Evolutionary conservation across 1,140 invertebrate genomes (phyloP).

Genomic region (Lineus longissimus): DNA sequence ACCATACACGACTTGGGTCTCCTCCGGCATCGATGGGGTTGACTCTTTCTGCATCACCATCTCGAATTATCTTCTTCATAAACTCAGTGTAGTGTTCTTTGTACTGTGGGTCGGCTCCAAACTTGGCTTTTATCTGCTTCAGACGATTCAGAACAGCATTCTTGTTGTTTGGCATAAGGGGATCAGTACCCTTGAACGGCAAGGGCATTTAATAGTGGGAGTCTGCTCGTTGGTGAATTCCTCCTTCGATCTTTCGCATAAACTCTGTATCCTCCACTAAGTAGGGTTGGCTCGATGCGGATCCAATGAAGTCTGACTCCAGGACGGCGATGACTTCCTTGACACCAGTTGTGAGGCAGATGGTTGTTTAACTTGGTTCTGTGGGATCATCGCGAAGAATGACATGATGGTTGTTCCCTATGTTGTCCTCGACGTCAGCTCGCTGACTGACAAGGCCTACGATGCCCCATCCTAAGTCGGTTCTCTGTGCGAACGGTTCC

Average conservation of each 20-base stretch:
- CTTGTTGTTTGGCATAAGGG: conserved; percentile 9
- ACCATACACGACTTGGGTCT: no score
- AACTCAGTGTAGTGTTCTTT: not conserved
- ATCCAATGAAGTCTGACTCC: no score
- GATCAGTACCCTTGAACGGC: conserved; percentile 5
- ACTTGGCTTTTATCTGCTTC: not conserved
- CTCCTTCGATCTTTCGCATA: not conserved
- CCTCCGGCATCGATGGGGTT: no score
- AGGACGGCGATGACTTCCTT: no score
- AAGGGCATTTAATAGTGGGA: conserved; percentile 22
- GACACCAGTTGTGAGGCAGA: no score
- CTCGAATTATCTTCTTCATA: no score
- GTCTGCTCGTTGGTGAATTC: no score
- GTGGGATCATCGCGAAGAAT: not conserved
- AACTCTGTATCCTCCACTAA: conserved; percentile 19
- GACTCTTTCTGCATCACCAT: no score
- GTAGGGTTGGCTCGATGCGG: no score
- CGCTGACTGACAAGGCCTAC: conserved; percentile 13
- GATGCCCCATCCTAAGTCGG: conserved; percentile 19
- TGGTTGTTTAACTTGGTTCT: no score
- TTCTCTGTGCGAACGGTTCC: conserved; percentile 17
- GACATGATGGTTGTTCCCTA: not conserved
- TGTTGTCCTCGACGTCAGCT: not conserved
- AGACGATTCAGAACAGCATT: conserved; percentile 9
- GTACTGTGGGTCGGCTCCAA: not conserved